Evolutionary conservation across 1,140 invertebrate genomes (phyloP), one percentile per base, ranked within the genome.

Genomic region (Bombus pascuorum): DNA sequence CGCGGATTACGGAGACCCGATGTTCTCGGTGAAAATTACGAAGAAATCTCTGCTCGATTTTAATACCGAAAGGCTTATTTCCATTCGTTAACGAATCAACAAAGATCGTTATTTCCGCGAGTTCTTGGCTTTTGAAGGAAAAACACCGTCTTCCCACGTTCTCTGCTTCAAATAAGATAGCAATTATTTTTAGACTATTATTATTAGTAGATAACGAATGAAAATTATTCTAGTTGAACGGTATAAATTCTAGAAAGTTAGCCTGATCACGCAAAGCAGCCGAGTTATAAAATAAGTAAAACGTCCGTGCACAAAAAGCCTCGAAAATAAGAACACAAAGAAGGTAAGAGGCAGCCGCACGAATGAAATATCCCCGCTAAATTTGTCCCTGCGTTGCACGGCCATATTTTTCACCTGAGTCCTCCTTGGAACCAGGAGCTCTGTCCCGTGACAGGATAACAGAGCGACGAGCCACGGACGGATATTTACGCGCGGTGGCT

Each of bases 401-500:
- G 75, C 66, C 75, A 89, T 83, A 87, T 89, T 77, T 78, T 89
- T 90, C 78, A 89, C 77, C 66, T 80, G 85, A 37, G 34, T 79
- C 76, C 53, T 68, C 47, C 37, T 74, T 25, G 0, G 53, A 25
- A 25, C 53, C 68, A 68, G 77, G 66, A 81, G 79, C 57, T 57
- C 65, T 68, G 47, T 28, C 39, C 65, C 65, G 73, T 34, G 89
- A 90, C 89, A 90, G 84, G 76, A 83, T 89, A 90, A 90, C 71
- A 79, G 72, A 88, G 65, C 81, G 74, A 82, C 44, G 74, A 62
- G 68, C 72, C 47, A 53, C 77, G 47, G 70, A 85, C 74, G 47
- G 65, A 86, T 92, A 89, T 91, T 92, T 90, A 87, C 87, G 89
- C 47, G 72, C 83, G 81, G 77, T 83, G 75, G 53, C 86, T 72